Percentiles rank a stretch among this genome's conserved stretches.
These are phyloP conservation scores for Drosophila eugracilis DNA, from an alignment of 1,140 invertebrate genomes.

Conservation along the genomic window DNA sequence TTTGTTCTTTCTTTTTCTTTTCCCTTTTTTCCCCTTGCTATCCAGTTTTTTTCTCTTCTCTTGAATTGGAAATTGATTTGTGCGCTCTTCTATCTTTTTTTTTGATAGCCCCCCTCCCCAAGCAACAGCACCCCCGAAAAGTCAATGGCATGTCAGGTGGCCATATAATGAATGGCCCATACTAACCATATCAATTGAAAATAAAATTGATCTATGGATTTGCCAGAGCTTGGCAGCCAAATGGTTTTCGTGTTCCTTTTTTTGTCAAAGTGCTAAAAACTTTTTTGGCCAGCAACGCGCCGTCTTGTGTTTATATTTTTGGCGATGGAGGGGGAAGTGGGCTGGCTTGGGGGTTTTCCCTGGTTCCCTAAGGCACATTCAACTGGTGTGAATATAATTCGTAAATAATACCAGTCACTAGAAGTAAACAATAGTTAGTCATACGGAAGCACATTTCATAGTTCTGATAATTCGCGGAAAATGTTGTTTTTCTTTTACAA, in stretches of 20 bases:
- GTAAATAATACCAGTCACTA: conserved; percentile 2
- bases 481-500: no score
- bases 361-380: conserved; percentile 3
- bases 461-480: conserved; percentile 4
- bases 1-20: not conserved
- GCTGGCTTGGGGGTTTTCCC: not conserved
- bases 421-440: conserved; percentile 30
- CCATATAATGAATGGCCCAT: conserved; percentile 40
- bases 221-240: not conserved
- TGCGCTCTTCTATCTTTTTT: no score
- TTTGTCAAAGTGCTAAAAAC: not conserved
- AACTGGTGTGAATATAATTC: conserved; percentile 9
- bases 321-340: no score
- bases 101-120: not conserved
- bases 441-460: conserved; percentile 1
- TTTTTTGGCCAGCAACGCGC: no score
- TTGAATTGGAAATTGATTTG: conserved; percentile 24
- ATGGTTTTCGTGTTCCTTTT: not conserved
- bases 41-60: conserved; percentile 1
- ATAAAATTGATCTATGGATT: conserved; percentile 55
- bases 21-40: not conserved
- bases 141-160: conserved; percentile 55
- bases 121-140: conserved; percentile 13
- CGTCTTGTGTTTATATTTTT: not conserved
- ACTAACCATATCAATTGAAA: conserved; percentile 33